A percentile compares a stretch with the other conserved stretches of the same genome.
Evolutionary conservation across 1,140 invertebrate species (phyloP).

Genomic region (Cardiocondyla obscurior): DNA sequence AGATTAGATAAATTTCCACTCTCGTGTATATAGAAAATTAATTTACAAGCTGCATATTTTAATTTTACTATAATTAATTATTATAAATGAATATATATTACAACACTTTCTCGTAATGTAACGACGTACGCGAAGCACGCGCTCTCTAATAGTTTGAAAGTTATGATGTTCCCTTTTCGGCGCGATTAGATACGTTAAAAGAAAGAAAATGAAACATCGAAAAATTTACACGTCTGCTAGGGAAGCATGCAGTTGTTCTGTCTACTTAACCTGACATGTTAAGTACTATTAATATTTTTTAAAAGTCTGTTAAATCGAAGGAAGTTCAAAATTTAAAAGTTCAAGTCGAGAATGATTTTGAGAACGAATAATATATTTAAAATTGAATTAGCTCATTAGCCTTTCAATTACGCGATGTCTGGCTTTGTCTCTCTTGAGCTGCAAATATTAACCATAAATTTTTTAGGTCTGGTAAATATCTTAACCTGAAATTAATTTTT

Average conservation of each 20-base stretch:
- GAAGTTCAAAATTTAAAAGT: slow-evolving; percentile 26
- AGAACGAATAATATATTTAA: background rate
- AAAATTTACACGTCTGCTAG: background rate
- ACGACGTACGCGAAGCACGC: too few species aligned
- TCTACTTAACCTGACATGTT: slow-evolving; percentile 43
- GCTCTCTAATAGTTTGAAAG: too few species aligned
- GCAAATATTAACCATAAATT: slow-evolving; percentile 26
- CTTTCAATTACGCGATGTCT: background rate
- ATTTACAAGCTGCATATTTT: too few species aligned
- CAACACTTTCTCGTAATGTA: too few species aligned
- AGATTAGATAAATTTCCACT: too few species aligned
- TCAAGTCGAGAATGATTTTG: slow-evolving; percentile 24
- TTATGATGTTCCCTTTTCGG: background rate
- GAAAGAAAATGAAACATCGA: slow-evolving; percentile 26
- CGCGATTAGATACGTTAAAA: background rate
- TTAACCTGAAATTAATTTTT: background rate
- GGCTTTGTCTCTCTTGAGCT: background rate
- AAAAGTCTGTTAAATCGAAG: background rate
- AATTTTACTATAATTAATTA: too few species aligned
- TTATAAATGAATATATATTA: too few species aligned
- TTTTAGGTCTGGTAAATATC: slow-evolving; percentile 12
- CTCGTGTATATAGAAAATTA: too few species aligned
- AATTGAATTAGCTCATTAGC: background rate
- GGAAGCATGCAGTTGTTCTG: slow-evolving; percentile 34
- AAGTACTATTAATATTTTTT: slow-evolving; percentile 23